Base-by-base conservation (phyloP, 2,113 vertebrate genomes). In the Entomyzon cyanotis region DNA sequence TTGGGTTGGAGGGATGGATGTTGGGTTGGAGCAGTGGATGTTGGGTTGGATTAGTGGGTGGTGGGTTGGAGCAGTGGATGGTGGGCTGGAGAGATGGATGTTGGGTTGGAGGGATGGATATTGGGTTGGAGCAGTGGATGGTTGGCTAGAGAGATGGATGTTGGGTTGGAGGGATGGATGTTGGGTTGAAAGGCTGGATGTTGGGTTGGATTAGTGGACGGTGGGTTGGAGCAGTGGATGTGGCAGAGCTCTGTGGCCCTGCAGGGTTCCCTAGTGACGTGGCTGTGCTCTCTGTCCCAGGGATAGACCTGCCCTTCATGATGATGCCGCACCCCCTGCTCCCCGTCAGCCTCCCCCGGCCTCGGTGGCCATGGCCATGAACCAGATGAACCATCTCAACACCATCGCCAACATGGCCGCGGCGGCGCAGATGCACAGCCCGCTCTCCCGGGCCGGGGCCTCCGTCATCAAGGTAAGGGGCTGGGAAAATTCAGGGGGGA, bases 371-470 rank as follows among this genome's bases (percentile, higher is more conserved):
- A 99, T 99, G 99, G 99, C 99, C 78, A 99, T 99, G 98, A 99
- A 98, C 97, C 99, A 99, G 97, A 99, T 99, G 99, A 99, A 98
- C 97, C 99, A 99, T 97, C 98, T 99, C 92, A 99, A 98, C 92
- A 98, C 98, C 65, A 98, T 99, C 62, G 98, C 98, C 68, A 99
- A 99, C 97, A 99, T 99, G 98, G 98, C 99, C 15, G 98, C 98
- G 49, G 97, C 98, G 78, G 98, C 98, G 63, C 99, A 99, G 97
- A 98, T 98, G 98, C 98, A 98, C 97, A 99, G 98, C 92, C 98
- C 98, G 55, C 98, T 99, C 62, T 98, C 98, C 91, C 97, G 98
- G 97, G 97, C 98, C 55, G 98, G 98, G 92, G 97, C 98, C 59
- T 98, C 98, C 21, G 98, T 99, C 69, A 98, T 98, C 96, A 99